A percentile compares a stretch with the other conserved stretches of the same genome.
These are phyloP conservation scores for Myioborus miniatus DNA, from an alignment of 2,797 vertebrate genomes.

Conservation along the genomic window DNA sequence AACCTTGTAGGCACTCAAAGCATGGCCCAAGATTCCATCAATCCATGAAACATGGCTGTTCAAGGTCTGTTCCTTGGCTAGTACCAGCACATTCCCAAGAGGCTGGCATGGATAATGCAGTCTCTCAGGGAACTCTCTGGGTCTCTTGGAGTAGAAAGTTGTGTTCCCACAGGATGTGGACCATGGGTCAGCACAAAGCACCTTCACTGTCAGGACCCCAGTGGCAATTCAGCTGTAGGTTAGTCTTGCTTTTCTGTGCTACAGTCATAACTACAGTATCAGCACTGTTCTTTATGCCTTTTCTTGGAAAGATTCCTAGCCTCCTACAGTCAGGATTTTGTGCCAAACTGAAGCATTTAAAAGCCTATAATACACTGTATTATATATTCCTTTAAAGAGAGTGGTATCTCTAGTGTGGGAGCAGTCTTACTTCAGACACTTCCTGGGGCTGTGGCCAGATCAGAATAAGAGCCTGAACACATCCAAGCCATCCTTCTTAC, in stretches of 20 bases:
- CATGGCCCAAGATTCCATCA: background rate
- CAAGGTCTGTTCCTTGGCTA: background rate
- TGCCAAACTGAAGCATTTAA: constrained; percentile 14
- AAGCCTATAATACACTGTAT: constrained; percentile 22
- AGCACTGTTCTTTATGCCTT: background rate
- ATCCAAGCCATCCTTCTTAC: background rate
- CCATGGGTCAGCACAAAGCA: background rate
- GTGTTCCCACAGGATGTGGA: background rate
- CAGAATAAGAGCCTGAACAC: constrained; percentile 12
- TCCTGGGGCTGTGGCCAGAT: constrained; percentile 11
- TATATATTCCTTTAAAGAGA: constrained; percentile 10
- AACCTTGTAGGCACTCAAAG: background rate
- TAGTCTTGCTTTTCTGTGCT: background rate
- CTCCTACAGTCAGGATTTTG: background rate
- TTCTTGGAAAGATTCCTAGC: background rate
- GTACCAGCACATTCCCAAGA: background rate
- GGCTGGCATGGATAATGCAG: background rate
- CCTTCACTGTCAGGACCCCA: fast-evolving
- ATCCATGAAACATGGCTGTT: background rate
- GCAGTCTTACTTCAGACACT: background rate
- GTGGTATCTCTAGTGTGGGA: background rate
- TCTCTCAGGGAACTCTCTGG: background rate
- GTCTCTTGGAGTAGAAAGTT: background rate
- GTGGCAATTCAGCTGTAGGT: background rate
- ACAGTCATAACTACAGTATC: background rate